These are phyloP conservation scores for Lithophane ornitopus DNA, from an alignment of 2,888 invertebrate genomes.

Conservation along the genomic window DNA sequence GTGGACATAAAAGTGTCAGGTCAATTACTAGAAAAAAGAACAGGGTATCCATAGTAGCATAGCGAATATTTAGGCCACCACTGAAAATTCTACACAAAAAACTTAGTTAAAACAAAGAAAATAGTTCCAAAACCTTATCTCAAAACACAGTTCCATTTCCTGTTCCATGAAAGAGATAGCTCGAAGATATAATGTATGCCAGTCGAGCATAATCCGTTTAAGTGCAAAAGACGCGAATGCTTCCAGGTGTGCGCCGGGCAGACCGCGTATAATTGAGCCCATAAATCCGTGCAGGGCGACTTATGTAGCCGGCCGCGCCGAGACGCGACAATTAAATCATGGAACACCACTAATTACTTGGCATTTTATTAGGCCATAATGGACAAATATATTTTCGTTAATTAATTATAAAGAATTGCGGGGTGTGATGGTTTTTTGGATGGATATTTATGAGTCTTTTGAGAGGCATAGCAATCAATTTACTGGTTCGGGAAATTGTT, in stretches of 20 bases:
- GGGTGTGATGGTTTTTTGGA: conserved; percentile 10
- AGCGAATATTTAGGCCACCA: background rate
- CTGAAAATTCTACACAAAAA: background rate
- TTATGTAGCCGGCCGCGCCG: conserved; percentile 78
- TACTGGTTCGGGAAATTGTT: conserved; percentile 3
- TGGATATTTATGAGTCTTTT: conserved; percentile 40
- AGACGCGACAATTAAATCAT: conserved; percentile 88
- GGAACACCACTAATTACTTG: conserved; percentile 82
- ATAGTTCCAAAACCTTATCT: conserved; percentile 20
- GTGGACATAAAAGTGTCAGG: background rate
- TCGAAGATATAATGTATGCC: conserved; percentile 64
- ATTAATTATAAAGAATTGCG: conserved; percentile 47
- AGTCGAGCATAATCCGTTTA: conserved; percentile 75
- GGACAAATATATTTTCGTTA: conserved; percentile 50
- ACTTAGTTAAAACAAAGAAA: background rate
- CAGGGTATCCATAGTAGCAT: background rate
- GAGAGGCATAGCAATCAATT: conserved; percentile 13
- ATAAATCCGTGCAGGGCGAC: conserved; percentile 85
- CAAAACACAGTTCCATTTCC: conserved; percentile 46
- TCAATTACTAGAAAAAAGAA: background rate
- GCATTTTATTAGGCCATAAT: conserved; percentile 58
- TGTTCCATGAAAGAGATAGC: conserved; percentile 50
- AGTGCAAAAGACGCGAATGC: conserved; percentile 75
- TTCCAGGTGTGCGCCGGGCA: conserved; percentile 71
- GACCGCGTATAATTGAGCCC: conserved; percentile 86